phyloP scores from a whole-genome alignment of 2,888 invertebrate genomes.

The Xanthorhoe designata region DNA sequence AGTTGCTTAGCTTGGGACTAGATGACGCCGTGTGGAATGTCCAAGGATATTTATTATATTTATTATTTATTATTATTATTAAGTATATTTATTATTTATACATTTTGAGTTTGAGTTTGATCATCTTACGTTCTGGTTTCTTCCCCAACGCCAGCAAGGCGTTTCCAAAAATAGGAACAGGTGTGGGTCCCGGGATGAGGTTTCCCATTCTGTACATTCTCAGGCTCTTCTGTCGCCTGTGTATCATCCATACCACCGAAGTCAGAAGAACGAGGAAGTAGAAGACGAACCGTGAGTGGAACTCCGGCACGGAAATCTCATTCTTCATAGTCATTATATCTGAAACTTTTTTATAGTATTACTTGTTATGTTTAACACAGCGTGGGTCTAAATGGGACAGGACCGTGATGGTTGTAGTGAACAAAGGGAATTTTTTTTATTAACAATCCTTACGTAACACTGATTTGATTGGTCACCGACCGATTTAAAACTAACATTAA shows the following conservation, averaged over 20 bases:
- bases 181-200: slow-evolving; percentile 88
- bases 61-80: too few relatives aligned
- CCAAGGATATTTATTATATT: too few relatives aligned
- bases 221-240: slow-evolving; percentile 63
- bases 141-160: slow-evolving; percentile 87
- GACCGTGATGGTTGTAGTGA: too few relatives aligned
- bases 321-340: slow-evolving; percentile 36
- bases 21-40: too few relatives aligned
- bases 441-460: not conserved
- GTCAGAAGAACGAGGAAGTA: slow-evolving; percentile 32
- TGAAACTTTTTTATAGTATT: slow-evolving; percentile 15
- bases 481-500: not conserved
- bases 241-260: slow-evolving; percentile 30
- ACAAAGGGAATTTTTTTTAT: not conserved
- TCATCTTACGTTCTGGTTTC: slow-evolving; percentile 83
- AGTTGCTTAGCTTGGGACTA: too few relatives aligned
- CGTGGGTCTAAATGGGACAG: too few relatives aligned
- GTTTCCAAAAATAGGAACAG: slow-evolving; percentile 89
- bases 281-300: slow-evolving; percentile 21
- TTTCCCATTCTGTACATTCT: slow-evolving; percentile 86
- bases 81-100: too few relatives aligned
- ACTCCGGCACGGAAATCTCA: slow-evolving; percentile 9
- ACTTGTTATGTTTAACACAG: too few relatives aligned
- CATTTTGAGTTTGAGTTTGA: too few relatives aligned
- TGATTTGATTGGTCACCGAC: not conserved